These are phyloP conservation scores for Drosophila sordidula DNA, from an alignment of 2,888 invertebrate genomes.

Conservation along the genomic window DNA sequence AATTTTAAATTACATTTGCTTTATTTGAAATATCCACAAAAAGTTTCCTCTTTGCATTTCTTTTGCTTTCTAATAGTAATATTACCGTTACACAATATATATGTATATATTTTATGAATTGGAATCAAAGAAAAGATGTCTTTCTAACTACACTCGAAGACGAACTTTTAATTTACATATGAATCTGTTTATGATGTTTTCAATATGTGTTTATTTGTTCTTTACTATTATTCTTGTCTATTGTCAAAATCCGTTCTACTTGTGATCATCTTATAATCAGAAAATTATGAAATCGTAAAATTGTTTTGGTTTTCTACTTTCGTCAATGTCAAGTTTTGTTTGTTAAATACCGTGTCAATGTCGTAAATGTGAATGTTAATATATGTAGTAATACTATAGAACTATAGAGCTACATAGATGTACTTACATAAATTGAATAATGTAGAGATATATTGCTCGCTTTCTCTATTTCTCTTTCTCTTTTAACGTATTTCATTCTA, in stretches of 20 bases:
- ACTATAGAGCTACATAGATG: conserved; percentile 9
- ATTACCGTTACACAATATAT: neutral
- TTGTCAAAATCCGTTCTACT: conserved; percentile 1
- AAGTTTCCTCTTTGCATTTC: neutral
- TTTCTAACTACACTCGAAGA: neutral
- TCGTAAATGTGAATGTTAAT: conserved; percentile 23
- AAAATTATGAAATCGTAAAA: neutral
- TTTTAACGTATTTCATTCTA: conserved; percentile 49
- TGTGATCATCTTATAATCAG: neutral
- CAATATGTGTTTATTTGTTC: neutral
- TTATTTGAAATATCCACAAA: neutral
- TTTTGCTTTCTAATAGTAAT: neutral
- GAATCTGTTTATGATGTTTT: neutral
- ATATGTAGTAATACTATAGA: conserved; percentile 16
- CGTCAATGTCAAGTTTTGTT: conserved; percentile 11
- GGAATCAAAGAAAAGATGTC: neutral
- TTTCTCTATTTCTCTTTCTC: conserved; percentile 53
- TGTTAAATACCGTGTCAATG: conserved; percentile 16
- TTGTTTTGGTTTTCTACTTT: conserved; percentile 6
- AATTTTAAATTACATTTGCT: neutral
- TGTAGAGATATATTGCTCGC: conserved; percentile 47
- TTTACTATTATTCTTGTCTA: neutral
- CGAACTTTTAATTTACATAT: conserved; percentile 2
- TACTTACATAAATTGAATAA: conserved; percentile 3
- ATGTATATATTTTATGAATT: neutral